Base-by-base conservation (phyloP, 2,888 invertebrate species). In the Pogonocherus hispidulus region DNA sequence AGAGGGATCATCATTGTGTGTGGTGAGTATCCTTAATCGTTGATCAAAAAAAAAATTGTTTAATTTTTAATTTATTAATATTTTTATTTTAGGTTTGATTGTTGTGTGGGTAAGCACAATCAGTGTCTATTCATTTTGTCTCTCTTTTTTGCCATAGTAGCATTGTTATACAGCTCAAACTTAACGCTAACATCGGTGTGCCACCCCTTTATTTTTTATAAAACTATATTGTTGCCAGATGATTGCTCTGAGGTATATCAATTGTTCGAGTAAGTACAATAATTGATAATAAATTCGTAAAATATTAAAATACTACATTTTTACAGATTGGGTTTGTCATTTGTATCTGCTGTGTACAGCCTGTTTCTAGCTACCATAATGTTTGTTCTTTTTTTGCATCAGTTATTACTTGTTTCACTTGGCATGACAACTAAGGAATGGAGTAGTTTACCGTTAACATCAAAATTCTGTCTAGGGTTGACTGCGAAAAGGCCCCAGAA, bases 171-270 rank as follows among this genome's bases (percentile, higher is more conserved):
- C 83, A 94, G 94, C 49, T 90, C 93, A 3, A 93, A 95, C 85
- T 87, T 97, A 57, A 93, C 94, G 1, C 86, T 96, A 75, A 96
- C 95, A 0, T 93, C 95, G n/a, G 90, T 96, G 0, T 95, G 96
- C 80, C 94, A 94, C 84, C 95, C 95, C 0, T 91, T 91, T 79
- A 88, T 90, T 78, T 85, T 92, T 44, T 88, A 90, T 78, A 90
- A 89, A 56, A 87, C 89, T 57, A 87, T 96, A 74, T 87, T 95
- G 35, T 82, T 96, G 76, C 96, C 96, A 1, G 92, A 93, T 80
- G 93, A 95, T 83, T 96, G 96, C 85, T 91, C 91, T 71, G 93
- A 94, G 85, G 93, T 94, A 0, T 96, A 95, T 84, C 90, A 90
- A 83, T 91, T 94, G 78, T 91, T 91, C 78, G 88, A 91, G 94